These are phyloP conservation scores for Gallinago paraguaiae DNA, from an alignment of 2,113 vertebrate species.

Conservation along the genomic window DNA sequence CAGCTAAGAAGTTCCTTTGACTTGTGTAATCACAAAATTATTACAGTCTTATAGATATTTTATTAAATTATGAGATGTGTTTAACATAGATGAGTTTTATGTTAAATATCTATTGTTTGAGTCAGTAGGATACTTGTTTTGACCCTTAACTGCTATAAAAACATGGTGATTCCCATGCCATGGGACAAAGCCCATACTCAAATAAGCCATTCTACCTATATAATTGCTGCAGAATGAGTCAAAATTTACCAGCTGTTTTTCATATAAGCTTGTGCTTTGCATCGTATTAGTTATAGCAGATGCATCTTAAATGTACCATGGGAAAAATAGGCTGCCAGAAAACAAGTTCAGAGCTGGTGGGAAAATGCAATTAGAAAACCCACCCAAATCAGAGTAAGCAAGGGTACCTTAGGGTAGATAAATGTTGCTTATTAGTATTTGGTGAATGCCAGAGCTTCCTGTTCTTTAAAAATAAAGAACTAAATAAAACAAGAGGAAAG, in stretches of 20 bases:
- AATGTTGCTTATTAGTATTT: conserved; percentile 2
- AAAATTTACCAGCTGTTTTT: conserved; percentile 31
- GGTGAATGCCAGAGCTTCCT: background rate
- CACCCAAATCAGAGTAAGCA: background rate
- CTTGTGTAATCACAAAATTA: background rate
- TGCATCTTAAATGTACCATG: conserved; percentile 43
- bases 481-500: background rate
- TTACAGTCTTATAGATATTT: background rate
- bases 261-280: background rate
- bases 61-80: background rate
- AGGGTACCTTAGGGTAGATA: background rate
- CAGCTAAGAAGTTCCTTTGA: background rate
- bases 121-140: background rate
- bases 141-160: background rate
- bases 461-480: background rate
- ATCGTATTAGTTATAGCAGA: conserved; percentile 23
- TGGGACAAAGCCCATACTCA: background rate
- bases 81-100: background rate
- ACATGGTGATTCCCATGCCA: background rate
- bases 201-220: background rate
- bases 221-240: conserved; percentile 31
- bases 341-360: conserved; percentile 23
- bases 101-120: background rate
- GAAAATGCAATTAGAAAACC: conserved; percentile 24
- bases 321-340: conserved; percentile 32